phyloP scores from a whole-genome alignment of 2,797 vertebrate species.

The Sebastes iracundus region DNA sequence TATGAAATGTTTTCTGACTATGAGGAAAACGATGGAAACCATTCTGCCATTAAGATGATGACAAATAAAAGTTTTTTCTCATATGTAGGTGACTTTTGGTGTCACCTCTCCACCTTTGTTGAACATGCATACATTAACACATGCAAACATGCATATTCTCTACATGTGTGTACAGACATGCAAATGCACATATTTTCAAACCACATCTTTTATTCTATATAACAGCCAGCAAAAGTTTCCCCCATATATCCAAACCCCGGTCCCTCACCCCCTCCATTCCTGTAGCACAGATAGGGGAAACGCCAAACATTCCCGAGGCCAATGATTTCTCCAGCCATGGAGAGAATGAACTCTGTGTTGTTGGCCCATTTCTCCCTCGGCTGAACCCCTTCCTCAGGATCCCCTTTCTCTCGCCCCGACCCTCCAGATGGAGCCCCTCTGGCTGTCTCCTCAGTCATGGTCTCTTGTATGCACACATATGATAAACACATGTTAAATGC shows the following conservation, averaged over 20 bases:
- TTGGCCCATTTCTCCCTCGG: slow-evolving; percentile 90
- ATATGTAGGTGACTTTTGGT: background rate
- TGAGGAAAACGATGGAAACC: background rate
- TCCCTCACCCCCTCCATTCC: slow-evolving; percentile 88
- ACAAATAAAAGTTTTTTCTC: background rate
- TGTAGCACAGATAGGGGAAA: slow-evolving; percentile 94
- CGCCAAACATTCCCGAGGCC: slow-evolving; percentile 91
- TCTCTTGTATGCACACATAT: slow-evolving; percentile 15
- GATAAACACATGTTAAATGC: background rate
- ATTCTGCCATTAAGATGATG: background rate
- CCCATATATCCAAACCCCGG: background rate
- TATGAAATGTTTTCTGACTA: background rate
- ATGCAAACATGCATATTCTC: background rate
- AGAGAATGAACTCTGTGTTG: slow-evolving; percentile 90
- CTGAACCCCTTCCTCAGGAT: slow-evolving; percentile 33
- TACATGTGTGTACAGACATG: background rate
- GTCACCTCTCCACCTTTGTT: background rate
- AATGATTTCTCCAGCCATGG: slow-evolving; percentile 93
- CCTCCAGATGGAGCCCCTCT: background rate
- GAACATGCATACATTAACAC: background rate
- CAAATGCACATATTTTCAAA: background rate
- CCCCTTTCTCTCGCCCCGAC: slow-evolving; percentile 22
- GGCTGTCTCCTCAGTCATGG: slow-evolving; percentile 64
- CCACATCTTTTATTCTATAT: background rate
- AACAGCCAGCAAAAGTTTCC: background rate